Evolutionary conservation across 2,888 invertebrate species (phyloP), one percentile per base, ranked within the genome.

Genomic region (Lomographa bimaculata): DNA sequence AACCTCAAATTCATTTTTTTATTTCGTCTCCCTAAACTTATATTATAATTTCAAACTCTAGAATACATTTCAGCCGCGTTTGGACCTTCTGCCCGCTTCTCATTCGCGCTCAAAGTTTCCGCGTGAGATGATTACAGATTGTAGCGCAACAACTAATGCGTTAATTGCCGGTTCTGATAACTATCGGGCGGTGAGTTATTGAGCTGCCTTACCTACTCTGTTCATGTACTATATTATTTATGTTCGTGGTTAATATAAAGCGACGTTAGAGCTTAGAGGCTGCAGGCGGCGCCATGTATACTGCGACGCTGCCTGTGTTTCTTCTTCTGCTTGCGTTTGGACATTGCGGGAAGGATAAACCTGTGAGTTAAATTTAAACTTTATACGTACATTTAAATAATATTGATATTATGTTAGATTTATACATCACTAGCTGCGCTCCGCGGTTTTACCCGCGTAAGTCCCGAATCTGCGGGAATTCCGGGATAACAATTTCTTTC

Each of bases 91-190:
- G 42, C 35, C 35, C 38, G 60, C 71, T 67, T 69, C 63, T 79
- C 68, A 78, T 73, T 76, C 66, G 60, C 58, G 62, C 49, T 40
- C 49, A 55, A 73, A 73, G 68, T 71, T 75, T 64, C 70, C 69
- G 58, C 61, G 64, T 65, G 58, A 64, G 58, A 64, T 80, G 69
- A 82, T 82, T 79, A 73, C 68, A 63, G 69, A 62, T 74, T 71
- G 69, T 65, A 57, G 56, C 59, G 63, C 53, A 61, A 63, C 49
- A 50, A 52, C 51, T 73, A 71, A 73, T 66, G 60, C 60, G 62
- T 56, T 81, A 83, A 81, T 81, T 74, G 67, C 60, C 48, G 56
- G 58, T 67, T 64, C 47, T 48, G 58, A 55, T 71, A 70, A 73
- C 58, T 70, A 60, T 57, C 32, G 7, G 20, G 25, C 1, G 50